phyloP scores from a whole-genome alignment of 2,888 invertebrate species.

The Chymomyza fuscimana region DNA sequence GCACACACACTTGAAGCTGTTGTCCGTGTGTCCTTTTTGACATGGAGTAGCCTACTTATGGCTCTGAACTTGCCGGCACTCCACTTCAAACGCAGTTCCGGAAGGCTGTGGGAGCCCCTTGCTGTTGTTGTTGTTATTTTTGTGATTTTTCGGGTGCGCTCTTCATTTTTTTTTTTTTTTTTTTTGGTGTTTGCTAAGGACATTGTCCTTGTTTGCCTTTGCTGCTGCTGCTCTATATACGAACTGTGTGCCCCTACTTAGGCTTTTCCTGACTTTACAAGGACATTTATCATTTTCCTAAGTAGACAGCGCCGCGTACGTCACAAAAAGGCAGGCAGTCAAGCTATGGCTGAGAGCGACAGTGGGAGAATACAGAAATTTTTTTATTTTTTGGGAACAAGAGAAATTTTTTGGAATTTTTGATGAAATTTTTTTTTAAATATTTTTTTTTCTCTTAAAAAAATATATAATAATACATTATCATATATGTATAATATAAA shows the following conservation, averaged over 20 bases:
- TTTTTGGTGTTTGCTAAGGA: slow-evolving; percentile 27
- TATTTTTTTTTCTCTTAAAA: too few relatives aligned
- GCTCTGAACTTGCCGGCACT: slow-evolving; percentile 13
- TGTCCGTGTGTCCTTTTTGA: slow-evolving; percentile 34
- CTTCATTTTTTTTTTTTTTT: slow-evolving; percentile 35
- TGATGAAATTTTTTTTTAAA: too few relatives aligned
- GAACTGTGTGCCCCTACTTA: slow-evolving; percentile 49
- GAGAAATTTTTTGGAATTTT: too few relatives aligned
- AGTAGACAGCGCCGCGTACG: slow-evolving; percentile 59
- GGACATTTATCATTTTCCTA: slow-evolving; percentile 73
- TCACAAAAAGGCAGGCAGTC: slow-evolving; percentile 55
- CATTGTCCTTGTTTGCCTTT: slow-evolving; percentile 56
- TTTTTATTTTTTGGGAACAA: too few relatives aligned
- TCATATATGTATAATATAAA: too few relatives aligned
- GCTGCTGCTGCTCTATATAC: slow-evolving; percentile 13
- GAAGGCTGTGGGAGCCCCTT: slow-evolving; percentile 14
- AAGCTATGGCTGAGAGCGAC: slow-evolving; percentile 18
- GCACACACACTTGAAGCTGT: slow-evolving; percentile 27
- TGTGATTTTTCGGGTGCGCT: slow-evolving; percentile 44
- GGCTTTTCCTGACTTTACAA: slow-evolving; percentile 72
- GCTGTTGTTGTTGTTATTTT: slow-evolving; percentile 21
- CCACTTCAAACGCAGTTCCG: slow-evolving; percentile 35
- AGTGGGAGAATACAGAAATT: too few relatives aligned
- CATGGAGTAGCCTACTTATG: slow-evolving; percentile 57
- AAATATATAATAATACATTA: too few relatives aligned